phyloP scores from a whole-genome alignment of 2,888 invertebrate genomes.

The Siphlonurus alternatus region DNA sequence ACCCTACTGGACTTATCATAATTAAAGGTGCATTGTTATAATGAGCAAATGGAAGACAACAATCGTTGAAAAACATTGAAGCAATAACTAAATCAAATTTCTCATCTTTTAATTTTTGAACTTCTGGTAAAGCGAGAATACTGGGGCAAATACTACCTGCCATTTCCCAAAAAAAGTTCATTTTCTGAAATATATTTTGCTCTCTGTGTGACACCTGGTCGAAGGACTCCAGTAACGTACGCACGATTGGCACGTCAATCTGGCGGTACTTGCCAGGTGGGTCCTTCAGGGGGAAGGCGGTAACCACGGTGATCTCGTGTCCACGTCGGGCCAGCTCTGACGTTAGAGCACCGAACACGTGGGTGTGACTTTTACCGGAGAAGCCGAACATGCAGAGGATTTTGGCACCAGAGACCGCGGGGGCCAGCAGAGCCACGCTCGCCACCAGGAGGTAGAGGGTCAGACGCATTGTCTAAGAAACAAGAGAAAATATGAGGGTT shows the following conservation, averaged over 20 bases:
- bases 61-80: constrained; percentile 4
- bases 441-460: too few relatives aligned
- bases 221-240: background rate
- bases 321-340: constrained; percentile 3
- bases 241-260: background rate
- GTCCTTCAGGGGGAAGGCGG: background rate
- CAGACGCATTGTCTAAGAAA: too few relatives aligned
- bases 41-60: background rate
- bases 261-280: constrained; percentile 4
- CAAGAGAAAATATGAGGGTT: too few relatives aligned
- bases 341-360: constrained; percentile 2
- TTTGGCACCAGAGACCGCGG: background rate
- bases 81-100: constrained; percentile 6
- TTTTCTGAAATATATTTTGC: too few relatives aligned
- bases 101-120: background rate
- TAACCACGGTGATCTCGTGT: constrained; percentile 3
- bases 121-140: too few relatives aligned
- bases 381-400: too few relatives aligned
- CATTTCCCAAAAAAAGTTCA: too few relatives aligned
- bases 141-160: too few relatives aligned
- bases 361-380: constrained; percentile 6
- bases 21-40: constrained; percentile 4
- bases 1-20: constrained; percentile 1
- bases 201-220: too few relatives aligned
- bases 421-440: too few relatives aligned